Base-by-base conservation (phyloP, 30 jellyfish, hydroid and myxozoan genomes). In the Nemopilema nomurai region DNA sequence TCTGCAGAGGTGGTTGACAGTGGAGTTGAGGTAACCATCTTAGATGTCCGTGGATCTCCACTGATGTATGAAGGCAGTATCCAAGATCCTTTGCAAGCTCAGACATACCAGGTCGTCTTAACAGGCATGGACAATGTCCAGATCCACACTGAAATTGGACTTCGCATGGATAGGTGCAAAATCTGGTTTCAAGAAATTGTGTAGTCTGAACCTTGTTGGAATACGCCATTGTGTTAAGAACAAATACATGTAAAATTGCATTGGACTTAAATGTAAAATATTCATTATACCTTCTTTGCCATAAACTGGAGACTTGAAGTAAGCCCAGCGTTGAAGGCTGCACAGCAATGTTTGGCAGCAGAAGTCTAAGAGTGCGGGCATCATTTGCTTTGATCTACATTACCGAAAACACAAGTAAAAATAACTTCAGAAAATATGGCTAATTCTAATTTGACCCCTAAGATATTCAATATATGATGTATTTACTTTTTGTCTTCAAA, bases 61-160 rank as follows among this genome's bases (percentile, higher is more conserved):
- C 18, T 71, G 25, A 30, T 71, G 24, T 62, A 71, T 28, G 18
- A 20, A 1, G 81, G 81, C 22, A 19, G 3, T 18, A 71, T 71
- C 3, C 64, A 30, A 26, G 81, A 71, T 28, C 81, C 81, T 25
- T 29, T 71, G 66, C 81, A 71, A n/a, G 81, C 81, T 71, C 65
- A 71, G 28, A 71, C 21, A 30, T 71, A 71, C 19, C 49, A 52
- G 29, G 66, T 71, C 26, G 29, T 16, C 21, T 25, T 71, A 57
- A 20, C 65, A 30, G 8, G 81, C 81, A 24, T 29, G 26, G 50
- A 71, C 33, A 28, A 30, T 62, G 25, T 71, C 8, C 65, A 71
- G 50, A 71, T 71, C 3, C 1, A n/a, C 22, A 71, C 66, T 28
- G 81, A 71, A 71, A 71, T 71, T 4, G 50, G 28, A 19, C 63